Conservation (phyloP, 2,113 vertebrate genomes). For the Pterocles gutturalis region DNA sequence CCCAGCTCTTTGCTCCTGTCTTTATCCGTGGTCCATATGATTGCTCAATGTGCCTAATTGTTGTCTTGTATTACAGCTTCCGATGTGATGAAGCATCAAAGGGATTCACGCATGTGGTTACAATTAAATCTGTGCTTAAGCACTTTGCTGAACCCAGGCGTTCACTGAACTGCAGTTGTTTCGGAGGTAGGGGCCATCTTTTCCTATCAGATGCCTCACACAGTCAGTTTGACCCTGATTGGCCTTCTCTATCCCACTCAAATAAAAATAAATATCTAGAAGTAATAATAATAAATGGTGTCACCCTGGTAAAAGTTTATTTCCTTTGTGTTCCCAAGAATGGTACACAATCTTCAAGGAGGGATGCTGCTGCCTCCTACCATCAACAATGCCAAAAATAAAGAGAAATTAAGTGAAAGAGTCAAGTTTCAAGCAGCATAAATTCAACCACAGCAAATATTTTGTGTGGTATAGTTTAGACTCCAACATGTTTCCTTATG, state of each 20-base stretch:
- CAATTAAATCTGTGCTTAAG: slow-evolving; percentile 32
- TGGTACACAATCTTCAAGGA: background rate
- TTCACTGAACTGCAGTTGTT: background rate
- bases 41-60: background rate
- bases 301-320: background rate
- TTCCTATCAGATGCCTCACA: slow-evolving; percentile 2
- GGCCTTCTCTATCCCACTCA: background rate
- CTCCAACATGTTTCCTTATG: slow-evolving; percentile 11
- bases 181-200: background rate
- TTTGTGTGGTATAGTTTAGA: slow-evolving; percentile 6
- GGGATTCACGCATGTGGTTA: background rate
- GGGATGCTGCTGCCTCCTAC: background rate
- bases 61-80: slow-evolving; percentile 27
- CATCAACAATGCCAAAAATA: slow-evolving; percentile 23
- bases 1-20: background rate
- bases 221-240: background rate
- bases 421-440: slow-evolving; percentile 1
- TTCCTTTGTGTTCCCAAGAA: background rate
- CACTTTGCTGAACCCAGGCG: background rate
- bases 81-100: background rate
- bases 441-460: slow-evolving; percentile 19
- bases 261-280: slow-evolving; percentile 46
- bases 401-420: slow-evolving; percentile 21
- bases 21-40: background rate
- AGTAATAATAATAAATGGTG: slow-evolving; percentile 16